A percentile compares a stretch with the other conserved stretches of the same genome.
Conservation (phyloP, 2,888 invertebrate genomes). For the Neoaliturus tenellus region DNA sequence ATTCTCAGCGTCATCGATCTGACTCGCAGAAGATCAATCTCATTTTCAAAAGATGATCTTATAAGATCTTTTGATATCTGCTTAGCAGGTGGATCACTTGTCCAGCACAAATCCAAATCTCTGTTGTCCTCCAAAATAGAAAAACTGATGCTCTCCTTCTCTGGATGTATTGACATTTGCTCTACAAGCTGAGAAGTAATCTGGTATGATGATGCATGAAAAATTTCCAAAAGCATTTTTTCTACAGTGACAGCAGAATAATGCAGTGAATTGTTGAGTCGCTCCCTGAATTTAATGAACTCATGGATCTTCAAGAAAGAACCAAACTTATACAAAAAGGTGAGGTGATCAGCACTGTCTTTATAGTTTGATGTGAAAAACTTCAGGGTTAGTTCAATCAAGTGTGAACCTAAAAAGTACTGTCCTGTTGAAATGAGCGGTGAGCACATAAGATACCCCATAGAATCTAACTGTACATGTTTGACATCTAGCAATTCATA, state of each 20-base stretch:
- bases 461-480: slow-evolving; percentile 94
- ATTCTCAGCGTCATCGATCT: slow-evolving; percentile 59
- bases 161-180: slow-evolving; percentile 77
- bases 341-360: slow-evolving; percentile 94
- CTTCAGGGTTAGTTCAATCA: slow-evolving; percentile 85
- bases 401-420: slow-evolving; percentile 80
- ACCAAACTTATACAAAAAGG: slow-evolving; percentile 95
- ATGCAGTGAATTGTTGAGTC: slow-evolving; percentile 89
- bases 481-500: slow-evolving; percentile 92
- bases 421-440: slow-evolving; percentile 85
- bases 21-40: slow-evolving; percentile 61
- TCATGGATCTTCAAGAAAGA: slow-evolving; percentile 95
- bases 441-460: slow-evolving; percentile 90
- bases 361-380: slow-evolving; percentile 93
- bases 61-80: slow-evolving; percentile 64
- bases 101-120: slow-evolving; percentile 82
- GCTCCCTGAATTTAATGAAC: slow-evolving; percentile 88
- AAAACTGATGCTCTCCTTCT: slow-evolving; percentile 77
- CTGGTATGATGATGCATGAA: slow-evolving; percentile 70
- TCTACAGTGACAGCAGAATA: slow-evolving; percentile 81
- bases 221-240: slow-evolving; percentile 62
- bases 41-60: slow-evolving; percentile 58
- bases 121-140: slow-evolving; percentile 81
- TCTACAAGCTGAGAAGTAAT: slow-evolving; percentile 73
- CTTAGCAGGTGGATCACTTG: slow-evolving; percentile 78